Conservation (phyloP, 2,797 vertebrate species). For the Meriones psammophilus region DNA sequence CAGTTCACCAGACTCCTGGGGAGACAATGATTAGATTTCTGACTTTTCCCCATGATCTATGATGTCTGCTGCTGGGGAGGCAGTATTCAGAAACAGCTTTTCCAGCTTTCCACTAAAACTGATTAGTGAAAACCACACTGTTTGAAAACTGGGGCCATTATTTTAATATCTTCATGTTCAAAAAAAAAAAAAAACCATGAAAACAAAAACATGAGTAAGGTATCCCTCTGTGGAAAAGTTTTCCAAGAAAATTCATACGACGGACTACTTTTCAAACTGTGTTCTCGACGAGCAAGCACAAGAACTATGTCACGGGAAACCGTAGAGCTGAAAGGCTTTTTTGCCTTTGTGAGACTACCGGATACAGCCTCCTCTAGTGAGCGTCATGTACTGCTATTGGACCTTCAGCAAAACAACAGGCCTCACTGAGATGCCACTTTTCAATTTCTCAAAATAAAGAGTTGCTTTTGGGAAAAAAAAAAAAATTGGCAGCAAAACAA, state of each 20-base stretch:
- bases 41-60: conserved; percentile 30
- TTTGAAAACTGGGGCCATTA: neutral
- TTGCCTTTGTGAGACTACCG: conserved; percentile 59
- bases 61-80: conserved; percentile 11
- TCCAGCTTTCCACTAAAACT: conserved; percentile 17
- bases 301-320: conserved; percentile 17
- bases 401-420: neutral
- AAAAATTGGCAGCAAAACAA: conserved; percentile 32
- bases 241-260: conserved; percentile 26
- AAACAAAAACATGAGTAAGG: neutral
- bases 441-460: conserved; percentile 57
- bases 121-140: neutral
- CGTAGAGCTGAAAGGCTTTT: neutral
- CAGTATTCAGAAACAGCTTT: conserved; percentile 29
- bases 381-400: neutral
- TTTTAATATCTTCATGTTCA: neutral
- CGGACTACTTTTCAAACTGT: neutral
- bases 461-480: neutral
- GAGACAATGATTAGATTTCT: conserved; percentile 47
- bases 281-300: neutral
- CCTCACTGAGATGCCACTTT: neutral
- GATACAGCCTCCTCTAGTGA: neutral
- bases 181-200: neutral
- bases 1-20: conserved; percentile 23
- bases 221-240: conserved; percentile 12